Base-by-base conservation (phyloP, 2,888 invertebrate species). In the Synanthedon andrenaeformis region DNA sequence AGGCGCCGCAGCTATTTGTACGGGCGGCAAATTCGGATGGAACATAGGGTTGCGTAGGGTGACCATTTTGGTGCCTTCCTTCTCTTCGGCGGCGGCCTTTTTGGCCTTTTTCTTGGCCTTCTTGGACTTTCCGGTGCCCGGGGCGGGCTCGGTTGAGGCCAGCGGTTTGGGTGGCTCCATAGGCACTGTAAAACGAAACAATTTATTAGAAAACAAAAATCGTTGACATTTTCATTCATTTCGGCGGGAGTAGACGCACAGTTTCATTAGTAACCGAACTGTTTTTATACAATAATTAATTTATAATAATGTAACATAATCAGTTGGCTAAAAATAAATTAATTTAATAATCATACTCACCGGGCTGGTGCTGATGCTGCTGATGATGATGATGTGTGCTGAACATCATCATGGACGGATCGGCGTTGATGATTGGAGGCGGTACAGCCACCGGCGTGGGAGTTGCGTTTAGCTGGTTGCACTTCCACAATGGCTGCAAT, bases 11-110 rank as follows among this genome's bases (percentile, higher is more conserved):
- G 78, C 69, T 5, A 80, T 62, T 52, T 83, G 80, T 0, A 82
- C 82, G 0, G 82, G 75, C 0, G 84, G 84, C 12, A 89, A 57
- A 59, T 89, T 88, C 0, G 90, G 89, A 45, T 92, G 91, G 76
- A 94, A 94, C 83, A 94, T 92, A 0, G 94, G 94, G 78, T 94
- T 94, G 14, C 93, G 89, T 4, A 94, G 86, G 0, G 94, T 94
- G 52, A 94, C 92, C 90, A 94, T 94, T 60, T 91, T 91, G 54
- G 90, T 84, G 0, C 82, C 81, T 1, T 85, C 80, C 0, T 70
- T 64, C 49, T 81, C 78, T 17, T 67, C 70, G 62, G 84, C 66
- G 57, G 75, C 70, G 57, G 87, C 70, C 70, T 70, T 17, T 88
- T 88, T 0, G 84, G 79, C 41, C 64, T 89, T 91, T 62, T 90